A percentile compares a stretch with the other conserved stretches of the same genome.
Evolutionary conservation across 2,888 invertebrate genomes (phyloP).

Genomic region (Drosophila fulvimacula): DNA sequence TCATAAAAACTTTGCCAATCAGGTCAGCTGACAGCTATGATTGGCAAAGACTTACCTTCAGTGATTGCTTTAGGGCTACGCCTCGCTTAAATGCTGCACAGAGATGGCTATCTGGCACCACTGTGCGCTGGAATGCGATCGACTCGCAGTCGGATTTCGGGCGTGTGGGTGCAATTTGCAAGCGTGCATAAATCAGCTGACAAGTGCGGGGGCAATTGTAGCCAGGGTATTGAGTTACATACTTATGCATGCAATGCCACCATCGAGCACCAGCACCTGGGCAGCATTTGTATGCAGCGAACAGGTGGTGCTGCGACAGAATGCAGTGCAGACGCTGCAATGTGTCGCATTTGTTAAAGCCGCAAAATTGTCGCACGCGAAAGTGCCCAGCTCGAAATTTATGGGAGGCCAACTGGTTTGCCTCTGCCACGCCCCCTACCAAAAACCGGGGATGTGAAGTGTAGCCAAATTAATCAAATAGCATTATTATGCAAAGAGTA

Average conservation of each 20-base stretch:
- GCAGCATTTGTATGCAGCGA: slow-evolving; percentile 46
- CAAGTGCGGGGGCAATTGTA: slow-evolving; percentile 75
- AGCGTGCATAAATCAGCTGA: slow-evolving; percentile 73
- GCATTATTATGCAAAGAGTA: slow-evolving; percentile 71
- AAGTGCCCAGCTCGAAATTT: slow-evolving; percentile 63
- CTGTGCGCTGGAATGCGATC: slow-evolving; percentile 72
- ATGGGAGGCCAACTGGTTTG: slow-evolving; percentile 61
- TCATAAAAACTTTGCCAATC: not conserved
- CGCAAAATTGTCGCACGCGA: slow-evolving; percentile 72
- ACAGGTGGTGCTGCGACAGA: slow-evolving; percentile 46
- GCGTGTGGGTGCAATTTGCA: slow-evolving; percentile 78
- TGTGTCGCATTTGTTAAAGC: slow-evolving; percentile 70
- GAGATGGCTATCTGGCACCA: slow-evolving; percentile 43
- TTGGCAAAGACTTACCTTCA: slow-evolving; percentile 1
- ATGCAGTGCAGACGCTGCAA: slow-evolving; percentile 76
- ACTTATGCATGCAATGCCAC: slow-evolving; percentile 52
- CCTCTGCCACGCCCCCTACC: slow-evolving; percentile 53
- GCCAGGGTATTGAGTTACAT: slow-evolving; percentile 70
- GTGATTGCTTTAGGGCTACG: slow-evolving; percentile 13
- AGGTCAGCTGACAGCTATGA: not conserved
- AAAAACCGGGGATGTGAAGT: slow-evolving; percentile 30
- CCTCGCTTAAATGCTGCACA: not conserved
- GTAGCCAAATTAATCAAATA: slow-evolving; percentile 76
- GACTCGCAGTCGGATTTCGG: slow-evolving; percentile 53
- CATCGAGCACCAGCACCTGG: slow-evolving; percentile 44